Evolutionary conservation across 2,797 vertebrate species (phyloP).

Genomic region (Morus bassanus): DNA sequence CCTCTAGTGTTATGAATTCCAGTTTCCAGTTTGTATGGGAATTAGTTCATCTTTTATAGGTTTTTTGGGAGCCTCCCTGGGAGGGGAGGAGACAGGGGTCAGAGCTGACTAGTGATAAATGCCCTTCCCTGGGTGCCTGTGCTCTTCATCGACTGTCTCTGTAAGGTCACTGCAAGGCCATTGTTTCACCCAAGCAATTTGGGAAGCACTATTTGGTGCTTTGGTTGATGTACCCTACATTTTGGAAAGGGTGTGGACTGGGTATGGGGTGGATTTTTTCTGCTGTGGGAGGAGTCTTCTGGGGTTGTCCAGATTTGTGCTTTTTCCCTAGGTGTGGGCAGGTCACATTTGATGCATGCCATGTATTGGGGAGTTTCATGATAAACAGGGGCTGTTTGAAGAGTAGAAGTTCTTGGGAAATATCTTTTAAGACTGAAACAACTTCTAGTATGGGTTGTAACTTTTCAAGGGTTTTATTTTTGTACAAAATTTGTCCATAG

Average conservation of each 20-base stretch:
- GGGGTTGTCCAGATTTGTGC: not conserved
- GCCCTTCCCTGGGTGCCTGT: not conserved
- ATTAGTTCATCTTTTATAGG: not conserved
- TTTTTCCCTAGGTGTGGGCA: not conserved
- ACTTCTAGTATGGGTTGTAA: not conserved
- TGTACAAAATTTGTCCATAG: rapidly evolving
- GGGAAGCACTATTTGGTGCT: not conserved
- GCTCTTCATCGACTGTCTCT: not conserved
- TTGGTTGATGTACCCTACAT: not conserved
- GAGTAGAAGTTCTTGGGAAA: not conserved
- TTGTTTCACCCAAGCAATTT: not conserved
- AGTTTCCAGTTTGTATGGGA: not conserved
- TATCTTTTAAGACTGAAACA: not conserved
- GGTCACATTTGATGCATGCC: rapidly evolving
- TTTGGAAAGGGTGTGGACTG: not conserved
- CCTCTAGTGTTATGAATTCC: not conserved
- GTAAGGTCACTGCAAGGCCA: not conserved
- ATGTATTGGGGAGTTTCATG: not conserved
- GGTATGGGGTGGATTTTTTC: rapidly evolving
- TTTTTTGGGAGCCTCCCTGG: not conserved
- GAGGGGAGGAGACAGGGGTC: not conserved
- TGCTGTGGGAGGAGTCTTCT: not conserved
- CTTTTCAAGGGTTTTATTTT: not conserved
- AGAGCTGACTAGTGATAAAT: not conserved
- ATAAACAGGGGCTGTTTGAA: not conserved